Conservation (phyloP, 2,888 invertebrate species). For the Eupithecia tripunctaria region DNA sequence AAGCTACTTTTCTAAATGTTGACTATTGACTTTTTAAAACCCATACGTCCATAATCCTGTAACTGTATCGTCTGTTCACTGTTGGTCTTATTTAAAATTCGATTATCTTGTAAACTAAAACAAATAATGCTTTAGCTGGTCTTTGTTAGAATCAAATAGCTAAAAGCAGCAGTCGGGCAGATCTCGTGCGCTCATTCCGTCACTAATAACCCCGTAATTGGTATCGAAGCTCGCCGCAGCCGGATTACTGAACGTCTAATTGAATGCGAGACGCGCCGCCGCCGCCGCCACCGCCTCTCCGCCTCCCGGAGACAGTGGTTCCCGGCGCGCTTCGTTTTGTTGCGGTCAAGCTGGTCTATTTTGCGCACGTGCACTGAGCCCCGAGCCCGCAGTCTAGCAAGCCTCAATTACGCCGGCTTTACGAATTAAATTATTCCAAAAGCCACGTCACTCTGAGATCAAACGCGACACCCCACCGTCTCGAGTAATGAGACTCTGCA, state of each 20-base stretch:
- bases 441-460: slow-evolving; percentile 67
- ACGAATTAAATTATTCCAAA: slow-evolving; percentile 76
- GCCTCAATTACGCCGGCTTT: slow-evolving; percentile 72
- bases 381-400: slow-evolving; percentile 53
- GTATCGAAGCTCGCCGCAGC: slow-evolving; percentile 83
- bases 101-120: slow-evolving; percentile 3
- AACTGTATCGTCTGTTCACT: neutral
- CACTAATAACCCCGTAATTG: slow-evolving; percentile 84
- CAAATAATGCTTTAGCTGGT: slow-evolving; percentile 31
- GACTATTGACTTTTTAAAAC: neutral
- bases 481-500: slow-evolving; percentile 59
- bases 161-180: slow-evolving; percentile 50
- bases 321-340: slow-evolving; percentile 63
- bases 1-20: neutral
- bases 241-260: slow-evolving; percentile 84
- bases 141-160: slow-evolving; percentile 54
- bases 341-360: slow-evolving; percentile 78
- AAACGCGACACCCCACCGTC: slow-evolving; percentile 63
- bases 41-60: neutral
- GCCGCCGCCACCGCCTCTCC: slow-evolving; percentile 20
- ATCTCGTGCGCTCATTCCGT: slow-evolving; percentile 69
- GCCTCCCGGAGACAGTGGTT: slow-evolving; percentile 54
- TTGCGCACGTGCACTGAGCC: slow-evolving; percentile 69
- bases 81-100: neutral
- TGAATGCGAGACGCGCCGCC: slow-evolving; percentile 79